These are phyloP conservation scores for Urechis unicinctus DNA, from an alignment of 2,888 invertebrate species.

Conservation along the genomic window DNA sequence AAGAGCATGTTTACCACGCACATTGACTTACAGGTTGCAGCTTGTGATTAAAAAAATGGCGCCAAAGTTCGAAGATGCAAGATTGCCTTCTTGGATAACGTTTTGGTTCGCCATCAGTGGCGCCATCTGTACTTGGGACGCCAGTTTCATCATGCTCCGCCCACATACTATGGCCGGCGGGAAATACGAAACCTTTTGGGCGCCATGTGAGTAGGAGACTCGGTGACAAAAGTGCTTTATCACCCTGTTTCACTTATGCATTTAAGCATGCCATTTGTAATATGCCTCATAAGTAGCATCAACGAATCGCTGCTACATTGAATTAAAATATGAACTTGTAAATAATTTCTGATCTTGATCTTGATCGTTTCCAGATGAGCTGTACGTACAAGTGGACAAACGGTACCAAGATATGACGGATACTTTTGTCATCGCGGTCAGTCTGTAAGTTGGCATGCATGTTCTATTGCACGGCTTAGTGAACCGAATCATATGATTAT, in stretches of 20 bases:
- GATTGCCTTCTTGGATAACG: conserved; percentile 11
- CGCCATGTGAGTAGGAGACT: conserved; percentile 25
- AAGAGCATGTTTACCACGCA: no score
- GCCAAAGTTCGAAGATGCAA: not conserved
- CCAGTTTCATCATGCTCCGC: conserved; percentile 31
- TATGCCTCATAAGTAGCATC: no score
- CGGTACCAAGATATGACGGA: conserved; percentile 29
- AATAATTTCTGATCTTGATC: conserved; percentile 1
- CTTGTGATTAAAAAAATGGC: no score
- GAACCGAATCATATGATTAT: no score
- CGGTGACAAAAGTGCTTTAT: not conserved
- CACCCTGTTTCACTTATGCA: no score
- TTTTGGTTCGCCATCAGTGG: conserved; percentile 31
- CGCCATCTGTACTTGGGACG: conserved; percentile 32
- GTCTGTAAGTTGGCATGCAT: conserved; percentile 27
- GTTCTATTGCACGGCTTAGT: no score
- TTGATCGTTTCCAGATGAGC: conserved; percentile 32
- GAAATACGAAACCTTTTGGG: conserved; percentile 22
- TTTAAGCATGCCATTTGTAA: no score
- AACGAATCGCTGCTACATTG: no score
- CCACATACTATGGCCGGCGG: conserved; percentile 33
- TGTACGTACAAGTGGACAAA: conserved; percentile 30
- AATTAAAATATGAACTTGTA: no score
- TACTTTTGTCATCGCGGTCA: conserved; percentile 27
- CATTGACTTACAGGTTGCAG: no score